phyloP scores from a whole-genome alignment of 1,140 invertebrate genomes.

The Thaumatotibia leucotreta region DNA sequence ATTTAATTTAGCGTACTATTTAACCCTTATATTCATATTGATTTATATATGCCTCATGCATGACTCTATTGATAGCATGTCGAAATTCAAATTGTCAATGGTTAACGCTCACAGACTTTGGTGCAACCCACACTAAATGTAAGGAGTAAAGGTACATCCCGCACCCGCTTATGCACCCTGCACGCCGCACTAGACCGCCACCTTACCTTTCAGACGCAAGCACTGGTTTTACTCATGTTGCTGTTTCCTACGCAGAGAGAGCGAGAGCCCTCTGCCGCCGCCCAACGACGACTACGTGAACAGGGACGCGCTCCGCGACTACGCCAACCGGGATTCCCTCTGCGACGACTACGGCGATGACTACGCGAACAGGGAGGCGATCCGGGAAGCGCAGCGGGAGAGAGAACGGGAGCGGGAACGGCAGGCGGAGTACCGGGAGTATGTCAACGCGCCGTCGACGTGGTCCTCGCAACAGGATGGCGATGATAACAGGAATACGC shows the following conservation, averaged over 20 bases:
- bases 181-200: conserved; percentile 51
- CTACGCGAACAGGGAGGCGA: conserved; percentile 72
- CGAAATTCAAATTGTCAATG: no score
- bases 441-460: conserved; percentile 65
- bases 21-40: no score
- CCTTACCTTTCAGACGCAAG: conserved; percentile 62
- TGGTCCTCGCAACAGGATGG: conserved; percentile 44
- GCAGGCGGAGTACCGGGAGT: conserved; percentile 61
- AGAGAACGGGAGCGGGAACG: conserved; percentile 51
- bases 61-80: no score
- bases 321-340: conserved; percentile 70
- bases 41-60: no score
- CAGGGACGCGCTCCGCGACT: conserved; percentile 61
- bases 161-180: conserved; percentile 4
- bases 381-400: conserved; percentile 69
- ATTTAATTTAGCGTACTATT: no score
- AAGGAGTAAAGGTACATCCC: no score
- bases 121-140: no score
- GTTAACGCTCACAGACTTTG: no score
- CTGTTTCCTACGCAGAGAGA: conserved; percentile 72
- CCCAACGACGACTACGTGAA: conserved; percentile 73
- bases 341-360: conserved; percentile 71
- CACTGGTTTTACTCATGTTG: conserved; percentile 67
- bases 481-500: conserved; percentile 75
- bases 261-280: conserved; percentile 63